Conservation (phyloP, 2,113 vertebrate genomes). For the Uropsilus gracilis region DNA sequence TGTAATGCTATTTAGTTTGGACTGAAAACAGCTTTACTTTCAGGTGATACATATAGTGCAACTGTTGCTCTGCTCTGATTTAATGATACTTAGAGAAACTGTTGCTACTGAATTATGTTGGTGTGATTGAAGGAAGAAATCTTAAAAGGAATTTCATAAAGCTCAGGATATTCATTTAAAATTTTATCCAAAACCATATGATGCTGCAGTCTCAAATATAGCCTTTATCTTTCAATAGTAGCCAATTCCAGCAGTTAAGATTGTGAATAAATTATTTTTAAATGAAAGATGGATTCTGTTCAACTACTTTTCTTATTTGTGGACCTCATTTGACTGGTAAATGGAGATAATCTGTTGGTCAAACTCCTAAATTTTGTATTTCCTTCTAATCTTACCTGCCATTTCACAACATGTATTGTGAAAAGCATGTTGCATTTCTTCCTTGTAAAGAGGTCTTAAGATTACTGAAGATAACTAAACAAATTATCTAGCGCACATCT, state of each 20-base stretch:
- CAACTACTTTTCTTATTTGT: not conserved
- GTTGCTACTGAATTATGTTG: not conserved
- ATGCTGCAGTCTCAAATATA: not conserved
- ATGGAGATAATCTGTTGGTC: not conserved
- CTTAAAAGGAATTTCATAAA: not conserved
- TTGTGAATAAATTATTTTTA: conserved; percentile 4
- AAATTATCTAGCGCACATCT: not conserved
- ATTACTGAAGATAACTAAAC: not conserved
- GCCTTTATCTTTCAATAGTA: not conserved
- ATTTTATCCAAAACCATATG: not conserved
- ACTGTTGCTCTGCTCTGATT: not conserved
- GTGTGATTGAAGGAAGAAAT: not conserved
- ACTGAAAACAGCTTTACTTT: not conserved
- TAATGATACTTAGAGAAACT: not conserved
- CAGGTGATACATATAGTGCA: not conserved
- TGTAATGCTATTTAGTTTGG: conserved; percentile 1
- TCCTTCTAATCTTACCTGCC: not conserved
- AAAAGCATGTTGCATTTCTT: conserved; percentile 1
- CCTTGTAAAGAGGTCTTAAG: not conserved
- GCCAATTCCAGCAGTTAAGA: not conserved
- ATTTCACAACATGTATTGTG: not conserved
- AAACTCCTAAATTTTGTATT: not conserved
- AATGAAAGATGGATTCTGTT: not conserved
- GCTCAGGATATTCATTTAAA: not conserved
- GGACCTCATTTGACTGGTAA: conserved; percentile 5